Conservation (phyloP, 2,797 vertebrate species). For the Sparidentex hasta region DNA sequence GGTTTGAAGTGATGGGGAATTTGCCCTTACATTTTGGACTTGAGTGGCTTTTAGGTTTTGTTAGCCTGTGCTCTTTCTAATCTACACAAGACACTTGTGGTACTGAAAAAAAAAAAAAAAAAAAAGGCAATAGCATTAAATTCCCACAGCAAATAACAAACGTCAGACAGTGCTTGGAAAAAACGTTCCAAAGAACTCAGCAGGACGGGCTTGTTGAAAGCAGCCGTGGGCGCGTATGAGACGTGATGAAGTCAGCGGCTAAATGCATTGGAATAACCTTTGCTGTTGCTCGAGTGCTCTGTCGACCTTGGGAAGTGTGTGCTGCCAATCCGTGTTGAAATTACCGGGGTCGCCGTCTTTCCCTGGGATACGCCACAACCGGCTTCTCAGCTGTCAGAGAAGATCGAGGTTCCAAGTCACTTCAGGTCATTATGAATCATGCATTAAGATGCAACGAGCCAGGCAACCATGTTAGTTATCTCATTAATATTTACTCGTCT, state of each 20-base stretch:
- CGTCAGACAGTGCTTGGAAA: slow-evolving; percentile 61
- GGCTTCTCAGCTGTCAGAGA: slow-evolving; percentile 78
- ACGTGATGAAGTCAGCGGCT: slow-evolving; percentile 62
- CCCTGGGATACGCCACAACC: slow-evolving; percentile 70
- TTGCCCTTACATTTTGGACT: slow-evolving; percentile 63
- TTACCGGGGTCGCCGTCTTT: slow-evolving; percentile 65
- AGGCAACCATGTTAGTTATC: slow-evolving; percentile 48
- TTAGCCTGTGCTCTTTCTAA: slow-evolving; percentile 62
- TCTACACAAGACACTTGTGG: slow-evolving; percentile 56
- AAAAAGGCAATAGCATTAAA: slow-evolving; percentile 58
- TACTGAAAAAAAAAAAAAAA: slow-evolving; percentile 44
- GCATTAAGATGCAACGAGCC: slow-evolving; percentile 73
- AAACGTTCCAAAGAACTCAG: slow-evolving; percentile 65
- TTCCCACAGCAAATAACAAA: slow-evolving; percentile 70
- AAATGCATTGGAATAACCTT: slow-evolving; percentile 73
- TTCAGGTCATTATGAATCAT: slow-evolving; percentile 77
- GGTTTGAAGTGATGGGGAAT: slow-evolving; percentile 64
- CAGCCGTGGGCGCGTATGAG: slow-evolving; percentile 66
- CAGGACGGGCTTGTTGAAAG: slow-evolving; percentile 65
- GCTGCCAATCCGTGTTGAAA: slow-evolving; percentile 69
- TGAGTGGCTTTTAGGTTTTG: slow-evolving; percentile 69
- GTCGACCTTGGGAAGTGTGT: slow-evolving; percentile 73
- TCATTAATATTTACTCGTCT: slow-evolving; percentile 64
- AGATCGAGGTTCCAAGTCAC: slow-evolving; percentile 76
- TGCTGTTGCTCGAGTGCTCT: slow-evolving; percentile 61